Conservation (phyloP, 2,888 invertebrate species). For the Xanthia togata region DNA sequence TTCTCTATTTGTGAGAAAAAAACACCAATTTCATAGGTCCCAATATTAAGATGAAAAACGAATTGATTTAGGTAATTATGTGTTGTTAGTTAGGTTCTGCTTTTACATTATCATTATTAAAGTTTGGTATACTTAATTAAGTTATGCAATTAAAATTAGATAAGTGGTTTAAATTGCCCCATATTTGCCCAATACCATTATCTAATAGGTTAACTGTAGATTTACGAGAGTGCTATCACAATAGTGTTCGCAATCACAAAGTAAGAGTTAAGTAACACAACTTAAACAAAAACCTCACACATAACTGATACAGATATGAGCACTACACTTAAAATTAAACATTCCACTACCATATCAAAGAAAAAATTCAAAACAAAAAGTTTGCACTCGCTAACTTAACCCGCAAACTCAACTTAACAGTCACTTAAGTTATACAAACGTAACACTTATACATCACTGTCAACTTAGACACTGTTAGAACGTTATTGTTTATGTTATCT, state of each 20-base stretch:
- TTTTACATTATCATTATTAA: background rate
- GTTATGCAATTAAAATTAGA: background rate
- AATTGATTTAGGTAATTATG: no score
- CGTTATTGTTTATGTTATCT: constrained; percentile 58
- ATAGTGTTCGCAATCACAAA: constrained; percentile 24
- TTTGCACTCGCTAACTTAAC: constrained; percentile 69
- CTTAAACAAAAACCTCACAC: constrained; percentile 48
- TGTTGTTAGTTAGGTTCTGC: background rate
- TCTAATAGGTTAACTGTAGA: constrained; percentile 10
- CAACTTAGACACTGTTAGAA: constrained; percentile 39
- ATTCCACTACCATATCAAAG: constrained; percentile 72
- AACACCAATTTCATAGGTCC: no score
- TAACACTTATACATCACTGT: constrained; percentile 44
- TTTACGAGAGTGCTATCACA: constrained; percentile 1
- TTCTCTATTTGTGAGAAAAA: no score
- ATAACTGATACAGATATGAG: constrained; percentile 60
- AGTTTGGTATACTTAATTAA: background rate
- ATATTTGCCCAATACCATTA: constrained; percentile 6
- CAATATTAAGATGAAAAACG: no score
- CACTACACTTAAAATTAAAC: constrained; percentile 72
- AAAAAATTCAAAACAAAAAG: constrained; percentile 74
- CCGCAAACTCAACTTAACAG: constrained; percentile 65
- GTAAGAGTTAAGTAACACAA: constrained; percentile 38
- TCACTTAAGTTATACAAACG: constrained; percentile 47
- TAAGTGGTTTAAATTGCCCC: background rate